phyloP scores from a whole-genome alignment of 2,888 invertebrate species.

The Phyto melanocephala region DNA sequence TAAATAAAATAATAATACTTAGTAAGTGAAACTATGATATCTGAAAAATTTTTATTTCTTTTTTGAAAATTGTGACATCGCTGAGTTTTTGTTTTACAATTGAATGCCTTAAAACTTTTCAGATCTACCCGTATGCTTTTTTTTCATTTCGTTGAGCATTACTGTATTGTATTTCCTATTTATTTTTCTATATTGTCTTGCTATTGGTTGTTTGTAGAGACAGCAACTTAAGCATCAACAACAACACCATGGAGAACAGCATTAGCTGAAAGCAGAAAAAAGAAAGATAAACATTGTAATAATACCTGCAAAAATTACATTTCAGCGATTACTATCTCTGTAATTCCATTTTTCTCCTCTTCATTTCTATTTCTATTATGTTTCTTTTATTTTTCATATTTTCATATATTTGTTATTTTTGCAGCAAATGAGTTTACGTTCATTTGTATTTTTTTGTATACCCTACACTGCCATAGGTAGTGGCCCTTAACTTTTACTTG shows the following conservation, averaged over 20 bases:
- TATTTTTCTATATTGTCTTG: conserved; percentile 2
- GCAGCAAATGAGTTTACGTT: not conserved
- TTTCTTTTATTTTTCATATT: conserved; percentile 30
- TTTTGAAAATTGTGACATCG: too few species aligned
- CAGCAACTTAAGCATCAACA: conserved; percentile 25
- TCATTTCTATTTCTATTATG: conserved; percentile 3
- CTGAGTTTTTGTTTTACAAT: too few species aligned
- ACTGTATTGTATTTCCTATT: conserved; percentile 10
- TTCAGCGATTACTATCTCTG: conserved; percentile 64
- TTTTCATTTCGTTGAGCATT: conserved; percentile 6
- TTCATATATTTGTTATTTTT: conserved; percentile 27
- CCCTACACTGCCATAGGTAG: too few species aligned
- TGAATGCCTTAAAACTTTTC: too few species aligned
- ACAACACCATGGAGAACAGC: conserved; percentile 23
- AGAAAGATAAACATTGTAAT: too few species aligned
- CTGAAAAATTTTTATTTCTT: too few species aligned
- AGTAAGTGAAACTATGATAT: too few species aligned
- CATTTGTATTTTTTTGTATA: too few species aligned
- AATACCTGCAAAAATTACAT: conserved; percentile 65
- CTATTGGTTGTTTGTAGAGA: conserved; percentile 39
- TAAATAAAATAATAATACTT: too few species aligned
- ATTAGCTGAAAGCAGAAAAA: conserved; percentile 11
- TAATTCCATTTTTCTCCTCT: conserved; percentile 58
- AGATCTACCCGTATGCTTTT: not conserved
- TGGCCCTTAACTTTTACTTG: too few species aligned